Evolutionary conservation across 2,113 vertebrate species (phyloP).

Genomic region (Martes martes): DNA sequence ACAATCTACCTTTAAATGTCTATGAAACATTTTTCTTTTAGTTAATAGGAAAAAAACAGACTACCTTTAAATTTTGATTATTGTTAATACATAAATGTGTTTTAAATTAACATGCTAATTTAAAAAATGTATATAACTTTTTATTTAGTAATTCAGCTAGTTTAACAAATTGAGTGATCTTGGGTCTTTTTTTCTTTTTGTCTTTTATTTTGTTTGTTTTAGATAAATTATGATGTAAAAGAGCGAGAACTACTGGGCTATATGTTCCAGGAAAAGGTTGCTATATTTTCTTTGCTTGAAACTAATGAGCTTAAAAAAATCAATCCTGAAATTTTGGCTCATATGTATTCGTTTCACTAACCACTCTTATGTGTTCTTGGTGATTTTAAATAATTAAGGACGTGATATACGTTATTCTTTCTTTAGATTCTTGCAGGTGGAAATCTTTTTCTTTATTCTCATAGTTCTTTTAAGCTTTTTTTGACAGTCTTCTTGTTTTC

Average conservation of each 20-base stretch:
- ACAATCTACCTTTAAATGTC: background rate
- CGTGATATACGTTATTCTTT: background rate
- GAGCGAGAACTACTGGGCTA: constrained; percentile 89
- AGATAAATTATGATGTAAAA: constrained; percentile 91
- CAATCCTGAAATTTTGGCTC: constrained; percentile 59
- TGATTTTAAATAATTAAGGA: constrained; percentile 6
- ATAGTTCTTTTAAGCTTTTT: constrained; percentile 6
- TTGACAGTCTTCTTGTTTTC: background rate
- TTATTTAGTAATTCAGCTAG: constrained; percentile 29
- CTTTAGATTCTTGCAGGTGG: constrained; percentile 13
- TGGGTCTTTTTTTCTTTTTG: constrained; percentile 75
- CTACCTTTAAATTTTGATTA: background rate
- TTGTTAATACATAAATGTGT: constrained; percentile 5
- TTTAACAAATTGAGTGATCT: constrained; percentile 63
- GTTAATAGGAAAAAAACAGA: background rate
- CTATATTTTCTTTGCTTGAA: constrained; percentile 74
- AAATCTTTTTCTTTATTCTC: background rate
- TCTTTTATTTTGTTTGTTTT: constrained; percentile 79
- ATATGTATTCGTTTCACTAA: constrained; percentile 47
- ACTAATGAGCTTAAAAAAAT: constrained; percentile 50
- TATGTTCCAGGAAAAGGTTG: constrained; percentile 93
- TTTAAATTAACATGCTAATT: constrained; percentile 37
- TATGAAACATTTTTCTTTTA: background rate
- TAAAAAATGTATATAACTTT: background rate
- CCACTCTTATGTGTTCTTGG: background rate